Base-by-base conservation (phyloP, 2,113 vertebrate genomes). In the Daubentonia madagascariensis region DNA sequence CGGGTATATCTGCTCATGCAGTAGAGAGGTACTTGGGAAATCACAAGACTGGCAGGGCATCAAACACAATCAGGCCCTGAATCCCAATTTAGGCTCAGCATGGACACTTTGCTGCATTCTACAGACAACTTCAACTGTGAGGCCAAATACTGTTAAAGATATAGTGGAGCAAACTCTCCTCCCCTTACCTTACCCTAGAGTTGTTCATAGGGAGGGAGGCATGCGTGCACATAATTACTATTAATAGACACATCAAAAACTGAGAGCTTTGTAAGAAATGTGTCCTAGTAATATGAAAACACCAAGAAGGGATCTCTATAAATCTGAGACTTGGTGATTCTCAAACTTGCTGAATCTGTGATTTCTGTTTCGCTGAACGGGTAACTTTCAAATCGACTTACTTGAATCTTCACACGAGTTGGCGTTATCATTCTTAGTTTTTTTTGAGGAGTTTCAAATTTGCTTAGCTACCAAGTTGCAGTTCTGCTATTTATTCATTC, bases 401-500 rank as follows among this genome's bases (percentile, higher is more conserved):
- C 7, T 80, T 35, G 57, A 43, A 80, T 89, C 54, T 63, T 70
- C 63, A 61, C 40, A 22, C 14, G 43, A 63, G 32, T 83, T 72
- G n/a, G 18, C 13, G 40, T 50, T 75, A 35, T 80, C 35, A n/a
- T 80, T 95, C 63, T 76, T 76, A 43, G 43, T 95, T 94, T 80
- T 89, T 30, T 76, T 75, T 76, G 70, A 50, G 45, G 65, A 59
- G 18, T 87, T 96, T 89, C 20, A 81, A 84, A 95, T 91, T 32
- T 88, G 18, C 75, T 92, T 97, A 52, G 90, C 45, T 85, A 57
- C 75, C 95, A 87, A 52, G n/a, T 92, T 92, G 35, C 23, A 23
- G 4, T 67, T 84, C 54, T 94, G 22, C 37, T 96, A 16, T 89
- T 91, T 86, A 93, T 95, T 91, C 93, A 65, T 68, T 92, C 89